phyloP scores from a whole-genome alignment of 1,140 invertebrate genomes.

The Aphelenchoides fujianensis region DNA sequence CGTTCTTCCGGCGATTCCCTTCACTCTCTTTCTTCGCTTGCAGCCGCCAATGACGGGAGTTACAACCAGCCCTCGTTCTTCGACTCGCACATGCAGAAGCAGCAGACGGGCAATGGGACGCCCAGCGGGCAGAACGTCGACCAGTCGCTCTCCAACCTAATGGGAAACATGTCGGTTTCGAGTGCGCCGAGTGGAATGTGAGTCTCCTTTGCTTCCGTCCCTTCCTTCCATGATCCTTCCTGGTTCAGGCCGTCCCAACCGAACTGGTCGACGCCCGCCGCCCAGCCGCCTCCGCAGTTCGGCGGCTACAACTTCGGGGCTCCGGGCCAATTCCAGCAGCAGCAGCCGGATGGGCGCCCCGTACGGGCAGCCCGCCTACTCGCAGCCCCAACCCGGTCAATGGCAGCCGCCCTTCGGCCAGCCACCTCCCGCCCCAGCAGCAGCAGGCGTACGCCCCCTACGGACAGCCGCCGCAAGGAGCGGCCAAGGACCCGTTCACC shows the following conservation, averaged over 20 bases:
- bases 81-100: conserved; percentile 38
- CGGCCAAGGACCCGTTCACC: conserved; percentile 8
- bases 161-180: conserved; percentile 29
- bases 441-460: neutral
- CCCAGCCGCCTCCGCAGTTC: neutral
- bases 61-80: conserved; percentile 48
- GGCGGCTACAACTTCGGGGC: conserved; percentile 4
- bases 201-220: too few species aligned
- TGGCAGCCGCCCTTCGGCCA: neutral
- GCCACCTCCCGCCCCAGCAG: neutral
- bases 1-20: conserved; percentile 17
- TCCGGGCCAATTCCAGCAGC: neutral
- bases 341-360: neutral
- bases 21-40: conserved; percentile 25
- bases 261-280: neutral
- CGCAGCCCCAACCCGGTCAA: neutral
- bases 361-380: neutral
- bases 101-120: neutral
- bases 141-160: conserved; percentile 32
- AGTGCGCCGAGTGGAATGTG: too few species aligned
- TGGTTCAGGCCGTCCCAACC: neutral
- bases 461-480: conserved; percentile 1
- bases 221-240: too few species aligned
- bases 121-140: conserved; percentile 24
- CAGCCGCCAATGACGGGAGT: conserved; percentile 44